Conservation (phyloP, 2,113 vertebrate genomes). For the Brienomyrus longianalis region DNA sequence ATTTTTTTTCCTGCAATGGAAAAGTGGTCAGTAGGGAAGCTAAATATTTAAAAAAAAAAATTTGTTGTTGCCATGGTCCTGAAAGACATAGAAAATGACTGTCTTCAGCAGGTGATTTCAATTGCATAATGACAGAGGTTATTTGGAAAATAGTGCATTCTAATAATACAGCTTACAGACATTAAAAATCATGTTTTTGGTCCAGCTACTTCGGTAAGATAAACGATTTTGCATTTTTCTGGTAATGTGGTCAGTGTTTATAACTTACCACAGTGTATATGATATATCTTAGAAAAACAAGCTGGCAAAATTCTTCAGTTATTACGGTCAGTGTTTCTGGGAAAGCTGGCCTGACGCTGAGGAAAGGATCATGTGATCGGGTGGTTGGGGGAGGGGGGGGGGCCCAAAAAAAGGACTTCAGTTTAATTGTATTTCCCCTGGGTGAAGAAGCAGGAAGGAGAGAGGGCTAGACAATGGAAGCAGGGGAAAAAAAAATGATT, state of each 20-base stretch:
- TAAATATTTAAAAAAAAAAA: too few relatives aligned
- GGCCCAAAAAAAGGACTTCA: background rate
- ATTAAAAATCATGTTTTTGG: background rate
- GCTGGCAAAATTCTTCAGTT: background rate
- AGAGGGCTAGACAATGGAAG: background rate
- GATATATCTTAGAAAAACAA: background rate
- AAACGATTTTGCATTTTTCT: background rate
- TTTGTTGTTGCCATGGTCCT: background rate
- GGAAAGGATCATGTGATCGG: background rate
- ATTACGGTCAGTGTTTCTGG: background rate
- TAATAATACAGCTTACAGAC: background rate
- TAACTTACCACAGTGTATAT: background rate
- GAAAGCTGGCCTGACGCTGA: background rate
- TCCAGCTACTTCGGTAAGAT: background rate
- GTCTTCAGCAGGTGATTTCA: background rate
- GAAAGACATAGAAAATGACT: background rate
- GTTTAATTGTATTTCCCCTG: background rate
- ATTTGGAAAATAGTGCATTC: background rate
- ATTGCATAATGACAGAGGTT: background rate
- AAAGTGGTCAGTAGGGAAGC: background rate
- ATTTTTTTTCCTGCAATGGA: background rate
- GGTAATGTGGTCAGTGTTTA: background rate
- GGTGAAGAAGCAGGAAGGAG: background rate
- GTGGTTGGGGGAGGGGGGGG: background rate
- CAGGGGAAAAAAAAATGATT: background rate